These are phyloP conservation scores for Stegana nigrithorax DNA, from an alignment of 2,888 invertebrate genomes.

Conservation along the genomic window DNA sequence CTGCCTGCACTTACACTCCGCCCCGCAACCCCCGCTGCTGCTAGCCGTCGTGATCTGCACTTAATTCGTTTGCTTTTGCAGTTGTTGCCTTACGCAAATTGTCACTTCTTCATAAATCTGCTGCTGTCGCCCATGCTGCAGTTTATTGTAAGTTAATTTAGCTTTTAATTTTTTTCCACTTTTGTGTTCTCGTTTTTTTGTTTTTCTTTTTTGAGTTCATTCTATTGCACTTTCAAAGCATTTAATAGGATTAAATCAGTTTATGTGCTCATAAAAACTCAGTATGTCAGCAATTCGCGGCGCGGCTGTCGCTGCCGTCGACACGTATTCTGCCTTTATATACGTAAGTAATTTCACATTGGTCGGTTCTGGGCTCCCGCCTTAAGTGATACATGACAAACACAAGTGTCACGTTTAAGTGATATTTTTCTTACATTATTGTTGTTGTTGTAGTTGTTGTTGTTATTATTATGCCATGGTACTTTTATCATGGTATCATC, in stretches of 20 bases:
- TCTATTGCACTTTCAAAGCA: slow-evolving; percentile 30
- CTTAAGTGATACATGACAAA: background rate
- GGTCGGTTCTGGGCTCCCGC: background rate
- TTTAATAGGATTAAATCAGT: slow-evolving; percentile 43
- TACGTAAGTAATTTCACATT: too few relatives aligned
- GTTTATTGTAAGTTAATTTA: too few relatives aligned
- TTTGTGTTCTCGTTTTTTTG: too few relatives aligned
- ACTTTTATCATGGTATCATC: background rate
- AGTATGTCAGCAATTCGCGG: too few relatives aligned
- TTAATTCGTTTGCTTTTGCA: background rate
- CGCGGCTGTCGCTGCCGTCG: background rate
- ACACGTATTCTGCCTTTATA: background rate
- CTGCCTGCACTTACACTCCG: too few relatives aligned
- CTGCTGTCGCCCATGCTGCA: background rate
- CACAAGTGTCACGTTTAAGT: slow-evolving; percentile 10
- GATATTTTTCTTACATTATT: slow-evolving; percentile 8
- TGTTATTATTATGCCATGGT: background rate
- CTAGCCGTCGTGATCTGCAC: background rate
- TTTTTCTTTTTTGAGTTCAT: too few relatives aligned
- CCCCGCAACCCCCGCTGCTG: too few relatives aligned
- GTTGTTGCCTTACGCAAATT: background rate
- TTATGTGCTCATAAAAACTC: slow-evolving; percentile 25
- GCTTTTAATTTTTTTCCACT: too few relatives aligned
- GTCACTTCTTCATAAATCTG: background rate
- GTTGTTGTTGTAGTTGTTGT: too few relatives aligned